Percentiles rank a stretch among this genome's conserved stretches.
Conservation (phyloP, 2,113 vertebrate species). For the Ciconia maguari region DNA sequence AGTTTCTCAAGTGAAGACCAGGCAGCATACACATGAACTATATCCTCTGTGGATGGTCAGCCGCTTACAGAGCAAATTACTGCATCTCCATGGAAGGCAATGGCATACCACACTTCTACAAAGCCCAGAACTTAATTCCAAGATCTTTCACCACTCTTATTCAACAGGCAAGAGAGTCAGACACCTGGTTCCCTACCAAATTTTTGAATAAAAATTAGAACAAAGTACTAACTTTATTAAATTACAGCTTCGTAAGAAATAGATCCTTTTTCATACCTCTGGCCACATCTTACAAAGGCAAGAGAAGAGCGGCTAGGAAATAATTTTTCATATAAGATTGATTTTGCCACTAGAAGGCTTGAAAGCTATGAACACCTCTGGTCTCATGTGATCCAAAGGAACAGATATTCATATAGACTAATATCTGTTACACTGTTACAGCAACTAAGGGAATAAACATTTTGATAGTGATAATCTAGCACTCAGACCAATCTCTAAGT, state of each 20-base stretch:
- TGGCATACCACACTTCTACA: background rate
- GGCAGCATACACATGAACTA: background rate
- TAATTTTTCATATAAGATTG: background rate
- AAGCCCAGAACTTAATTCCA: background rate
- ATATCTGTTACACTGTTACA: background rate
- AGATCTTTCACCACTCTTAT: background rate
- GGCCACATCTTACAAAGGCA: background rate
- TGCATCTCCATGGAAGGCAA: background rate
- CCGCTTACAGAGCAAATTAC: background rate
- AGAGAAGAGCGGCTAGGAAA: background rate
- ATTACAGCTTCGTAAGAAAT: background rate
- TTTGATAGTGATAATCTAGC: background rate
- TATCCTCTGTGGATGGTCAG: background rate
- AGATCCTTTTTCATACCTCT: background rate
- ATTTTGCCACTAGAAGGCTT: background rate
- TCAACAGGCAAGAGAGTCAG: background rate
- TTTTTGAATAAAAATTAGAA: background rate
- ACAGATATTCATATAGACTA: background rate
- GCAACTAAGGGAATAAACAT: background rate
- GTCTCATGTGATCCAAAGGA: background rate
- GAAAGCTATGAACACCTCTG: background rate
- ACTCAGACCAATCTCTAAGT: background rate
- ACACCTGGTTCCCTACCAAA: background rate
- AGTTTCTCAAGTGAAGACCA: background rate
- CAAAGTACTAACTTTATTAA: background rate